phyloP scores from a whole-genome alignment of 2,888 invertebrate species.

The Caenorhabditis auriculariae region DNA sequence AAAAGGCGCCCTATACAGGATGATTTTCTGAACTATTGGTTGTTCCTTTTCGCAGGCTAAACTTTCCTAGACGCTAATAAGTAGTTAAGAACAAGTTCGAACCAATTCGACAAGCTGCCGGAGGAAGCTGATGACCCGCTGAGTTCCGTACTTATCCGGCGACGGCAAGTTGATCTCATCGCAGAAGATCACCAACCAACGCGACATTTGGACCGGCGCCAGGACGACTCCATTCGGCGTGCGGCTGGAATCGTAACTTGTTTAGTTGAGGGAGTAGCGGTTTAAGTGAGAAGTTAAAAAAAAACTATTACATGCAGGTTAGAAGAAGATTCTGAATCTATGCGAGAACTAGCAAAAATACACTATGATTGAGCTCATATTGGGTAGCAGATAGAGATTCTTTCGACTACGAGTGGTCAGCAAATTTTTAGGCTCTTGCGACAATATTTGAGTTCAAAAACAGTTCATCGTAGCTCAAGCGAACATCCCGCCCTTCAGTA shows the following conservation, averaged over 20 bases:
- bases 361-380: neutral
- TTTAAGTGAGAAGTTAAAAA: neutral
- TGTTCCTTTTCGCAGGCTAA: no score
- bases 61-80: no score
- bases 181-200: constrained; percentile 96
- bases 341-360: neutral
- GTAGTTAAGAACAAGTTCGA: neutral
- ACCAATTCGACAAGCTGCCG: constrained; percentile 87
- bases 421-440: no score
- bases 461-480: neutral
- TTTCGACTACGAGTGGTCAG: no score
- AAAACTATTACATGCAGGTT: neutral
- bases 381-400: no score
- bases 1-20: neutral
- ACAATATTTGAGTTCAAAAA: no score
- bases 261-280: neutral
- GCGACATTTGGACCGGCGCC: constrained; percentile 81
- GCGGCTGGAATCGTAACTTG: constrained; percentile 68
- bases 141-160: constrained; percentile 82
- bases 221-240: constrained; percentile 96
- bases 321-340: neutral
- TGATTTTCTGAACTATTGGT: neutral
- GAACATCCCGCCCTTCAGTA: neutral
- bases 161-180: constrained; percentile 99
- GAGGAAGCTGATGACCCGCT: constrained; percentile 97